Evolutionary conservation across 2,888 invertebrate species (phyloP), one percentile per base, ranked within the genome.

Genomic region (Prostheceraeus crozeri): DNA sequence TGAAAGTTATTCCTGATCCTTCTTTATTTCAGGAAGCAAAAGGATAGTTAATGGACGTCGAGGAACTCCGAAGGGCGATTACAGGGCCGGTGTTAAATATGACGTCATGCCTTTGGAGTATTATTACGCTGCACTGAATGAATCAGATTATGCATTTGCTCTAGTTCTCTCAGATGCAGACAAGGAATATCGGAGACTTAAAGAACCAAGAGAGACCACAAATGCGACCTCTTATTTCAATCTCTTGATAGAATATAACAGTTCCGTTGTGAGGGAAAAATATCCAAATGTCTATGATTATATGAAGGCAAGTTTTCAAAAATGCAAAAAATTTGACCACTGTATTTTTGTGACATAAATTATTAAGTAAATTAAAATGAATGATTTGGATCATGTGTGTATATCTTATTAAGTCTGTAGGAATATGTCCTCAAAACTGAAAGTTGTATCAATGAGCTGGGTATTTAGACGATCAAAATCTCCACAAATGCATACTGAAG

Each of bases 141-240:
- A 73, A 40, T 73, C 74, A 6, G 75, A 75, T 56, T 76, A 74
- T 61, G 69, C 73, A 8, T 75, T 76, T 68, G 76, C 76, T 27
- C 75, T 74, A 65, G 72, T 71, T 61, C 65, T 76, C 23, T 70
- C 74, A 1, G 73, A 71, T 54, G 72, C 74, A 31, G 76, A 76
- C 57, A 72, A 69, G 70, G 75, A 76, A 4, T 61, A 36, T 27
- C 59, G 61, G 4, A 35, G 48, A n/a, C 19, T 61, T 19, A 36
- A 33, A 28, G 54, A 45, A 33, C 31, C 54, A 1, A 33, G n/a
- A 19, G 73, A 62, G 73, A 75, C 59, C 74, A 10, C 14, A 3
- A 21, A 59, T 30, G 21, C 36, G 10, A 30, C 55, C 35, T 76
- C 75, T 59, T 76, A 72, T 64, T 77, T 71, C 65, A 77, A 77